Percentiles rank a stretch among this genome's conserved stretches.
Conservation (phyloP, 1,140 invertebrate species). For the Dendroctonus valens region DNA sequence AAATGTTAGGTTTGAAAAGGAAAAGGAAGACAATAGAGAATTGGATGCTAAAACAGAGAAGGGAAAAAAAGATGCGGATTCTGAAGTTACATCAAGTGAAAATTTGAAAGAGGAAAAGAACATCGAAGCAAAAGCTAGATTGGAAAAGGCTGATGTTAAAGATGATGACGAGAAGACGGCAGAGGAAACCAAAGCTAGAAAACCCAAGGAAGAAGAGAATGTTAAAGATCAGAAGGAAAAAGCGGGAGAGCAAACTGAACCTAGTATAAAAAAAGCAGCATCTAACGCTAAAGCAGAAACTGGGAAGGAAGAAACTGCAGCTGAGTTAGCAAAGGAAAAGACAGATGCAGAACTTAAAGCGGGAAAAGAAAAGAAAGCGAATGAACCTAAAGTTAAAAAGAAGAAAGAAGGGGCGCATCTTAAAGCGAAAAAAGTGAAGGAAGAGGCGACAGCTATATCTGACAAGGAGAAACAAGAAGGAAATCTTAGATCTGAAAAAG, state of each 20-base stretch:
- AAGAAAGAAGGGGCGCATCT: conserved; percentile 26
- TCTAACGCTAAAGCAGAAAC: conserved; percentile 1
- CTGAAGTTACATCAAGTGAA: no score
- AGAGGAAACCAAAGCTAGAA: conserved; percentile 32
- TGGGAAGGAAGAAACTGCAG: conserved; percentile 7
- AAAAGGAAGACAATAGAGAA: conserved; percentile 32
- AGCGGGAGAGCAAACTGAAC: conserved; percentile 7
- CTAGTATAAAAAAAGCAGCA: not conserved
- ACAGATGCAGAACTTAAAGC: conserved; percentile 11
- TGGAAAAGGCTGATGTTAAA: conserved; percentile 18
- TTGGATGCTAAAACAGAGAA: conserved; percentile 33
- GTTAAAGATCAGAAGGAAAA: conserved; percentile 36
- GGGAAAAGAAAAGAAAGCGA: conserved; percentile 3
- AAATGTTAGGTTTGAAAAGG: conserved; percentile 23
- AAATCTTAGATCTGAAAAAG: conserved; percentile 31
- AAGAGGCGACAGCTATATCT: conserved; percentile 35
- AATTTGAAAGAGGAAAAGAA: conserved; percentile 1
- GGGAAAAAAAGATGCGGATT: conserved; percentile 21
- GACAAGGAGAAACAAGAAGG: not conserved
- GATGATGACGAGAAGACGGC: conserved; percentile 33
- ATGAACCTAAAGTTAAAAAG: conserved; percentile 24
- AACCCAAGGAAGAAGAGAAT: conserved; percentile 35
- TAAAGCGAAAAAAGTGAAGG: conserved; percentile 38
- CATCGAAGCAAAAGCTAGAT: not conserved
- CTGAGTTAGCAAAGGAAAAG: conserved; percentile 1